phyloP scores from a whole-genome alignment of 2,888 invertebrate genomes.

The Phengaris arion region DNA sequence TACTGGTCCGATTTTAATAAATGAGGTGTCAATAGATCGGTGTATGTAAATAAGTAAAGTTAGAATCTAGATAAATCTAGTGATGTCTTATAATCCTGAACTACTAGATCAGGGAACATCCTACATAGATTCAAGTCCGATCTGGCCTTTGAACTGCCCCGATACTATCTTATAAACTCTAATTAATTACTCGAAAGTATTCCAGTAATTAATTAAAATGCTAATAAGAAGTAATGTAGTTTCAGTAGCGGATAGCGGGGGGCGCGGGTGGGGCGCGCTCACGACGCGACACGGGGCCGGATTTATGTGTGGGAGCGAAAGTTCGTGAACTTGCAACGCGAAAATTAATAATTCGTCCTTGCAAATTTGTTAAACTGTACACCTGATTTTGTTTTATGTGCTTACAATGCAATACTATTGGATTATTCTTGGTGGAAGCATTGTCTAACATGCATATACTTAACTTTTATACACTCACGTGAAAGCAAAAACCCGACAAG shows the following conservation, averaged over 20 bases:
- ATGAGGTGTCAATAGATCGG: not conserved
- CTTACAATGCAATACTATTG: not conserved
- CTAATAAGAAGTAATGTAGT: conserved; percentile 29
- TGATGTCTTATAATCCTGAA: not conserved
- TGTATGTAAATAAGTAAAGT: not conserved
- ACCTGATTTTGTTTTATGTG: conserved; percentile 12
- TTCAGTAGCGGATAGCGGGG: conserved; percentile 34
- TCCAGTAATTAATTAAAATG: conserved; percentile 32
- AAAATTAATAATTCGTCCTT: conserved; percentile 52
- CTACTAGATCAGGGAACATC: conserved; percentile 20
- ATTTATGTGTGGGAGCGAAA: conserved; percentile 70
- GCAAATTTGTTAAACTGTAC: conserved; percentile 26
- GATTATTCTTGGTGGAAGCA: not conserved
- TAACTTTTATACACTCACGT: too few species aligned
- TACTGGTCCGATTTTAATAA: too few species aligned
- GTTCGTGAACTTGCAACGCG: conserved; percentile 61
- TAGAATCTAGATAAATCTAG: conserved; percentile 8
- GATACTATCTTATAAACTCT: conserved; percentile 25
- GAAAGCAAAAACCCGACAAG: too few species aligned
- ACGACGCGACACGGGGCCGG: conserved; percentile 62
- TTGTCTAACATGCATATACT: too few species aligned
- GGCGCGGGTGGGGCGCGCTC: conserved; percentile 47
- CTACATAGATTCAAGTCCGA: conserved; percentile 22
- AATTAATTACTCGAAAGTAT: conserved; percentile 30
- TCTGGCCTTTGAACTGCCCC: conserved; percentile 25